Evolutionary conservation across 2,113 vertebrate genomes (phyloP).

Genomic region (Alligator mississippiensis): DNA sequence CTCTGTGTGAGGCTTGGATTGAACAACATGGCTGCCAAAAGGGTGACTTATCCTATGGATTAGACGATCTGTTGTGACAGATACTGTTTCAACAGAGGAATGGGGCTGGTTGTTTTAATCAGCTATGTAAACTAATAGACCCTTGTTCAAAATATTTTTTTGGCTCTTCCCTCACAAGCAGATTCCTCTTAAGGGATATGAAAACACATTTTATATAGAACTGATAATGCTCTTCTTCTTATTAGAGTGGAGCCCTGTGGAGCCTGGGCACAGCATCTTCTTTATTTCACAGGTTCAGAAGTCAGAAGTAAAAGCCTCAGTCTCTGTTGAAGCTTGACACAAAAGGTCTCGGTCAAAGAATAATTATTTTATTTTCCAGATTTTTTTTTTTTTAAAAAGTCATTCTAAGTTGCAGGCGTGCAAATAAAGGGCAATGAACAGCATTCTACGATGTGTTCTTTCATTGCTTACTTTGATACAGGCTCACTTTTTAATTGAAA

Average conservation of each 20-base stretch:
- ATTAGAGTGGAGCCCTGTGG: rapidly evolving
- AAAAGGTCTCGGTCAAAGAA: neutral
- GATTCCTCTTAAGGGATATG: neutral
- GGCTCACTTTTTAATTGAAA: neutral
- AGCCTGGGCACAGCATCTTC: slow-evolving; percentile 18
- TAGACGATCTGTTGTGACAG: neutral
- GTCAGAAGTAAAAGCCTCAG: neutral
- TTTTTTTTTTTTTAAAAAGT: slow-evolving; percentile 3
- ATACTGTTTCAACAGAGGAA: slow-evolving; percentile 52
- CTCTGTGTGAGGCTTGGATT: slow-evolving; percentile 10
- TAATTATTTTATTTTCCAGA: neutral
- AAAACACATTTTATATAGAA: neutral
- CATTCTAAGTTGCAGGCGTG: slow-evolving; percentile 15
- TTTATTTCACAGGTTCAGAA: slow-evolving; percentile 4
- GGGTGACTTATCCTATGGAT: neutral
- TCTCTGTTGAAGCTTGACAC: slow-evolving; percentile 10
- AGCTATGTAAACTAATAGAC: slow-evolving; percentile 33
- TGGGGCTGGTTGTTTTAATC: neutral
- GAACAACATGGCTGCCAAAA: slow-evolving; percentile 13
- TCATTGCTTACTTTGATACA: neutral
- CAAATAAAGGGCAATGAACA: neutral
- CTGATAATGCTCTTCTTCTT: neutral
- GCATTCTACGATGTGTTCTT: neutral
- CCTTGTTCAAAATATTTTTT: neutral
- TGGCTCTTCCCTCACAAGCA: slow-evolving; percentile 8